These are phyloP conservation scores for Onychostruthus taczanowskii DNA, from an alignment of 2,113 vertebrate species.

Conservation along the genomic window DNA sequence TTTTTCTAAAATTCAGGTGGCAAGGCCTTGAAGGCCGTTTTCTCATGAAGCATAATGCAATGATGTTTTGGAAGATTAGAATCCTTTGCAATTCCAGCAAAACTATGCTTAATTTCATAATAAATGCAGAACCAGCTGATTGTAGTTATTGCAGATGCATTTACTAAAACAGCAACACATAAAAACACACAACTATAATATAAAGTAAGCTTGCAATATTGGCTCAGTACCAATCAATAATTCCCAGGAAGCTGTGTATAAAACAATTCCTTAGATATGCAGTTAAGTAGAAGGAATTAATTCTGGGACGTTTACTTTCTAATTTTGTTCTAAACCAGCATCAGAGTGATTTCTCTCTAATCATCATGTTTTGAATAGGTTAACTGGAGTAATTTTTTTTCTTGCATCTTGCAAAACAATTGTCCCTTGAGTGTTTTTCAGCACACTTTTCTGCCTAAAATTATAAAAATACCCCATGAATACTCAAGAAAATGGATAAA, in stretches of 20 bases:
- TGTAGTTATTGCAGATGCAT: not conserved
- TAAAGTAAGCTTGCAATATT: not conserved
- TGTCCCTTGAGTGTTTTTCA: not conserved
- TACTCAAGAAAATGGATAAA: not conserved
- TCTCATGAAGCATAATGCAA: not conserved
- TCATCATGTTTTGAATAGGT: not conserved
- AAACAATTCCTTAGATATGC: not conserved
- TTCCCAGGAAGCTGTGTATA: not conserved
- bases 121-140: not conserved
- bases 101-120: not conserved
- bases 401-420: not conserved
- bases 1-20: not conserved
- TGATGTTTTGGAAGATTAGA: not conserved
- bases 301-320: not conserved
- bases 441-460: not conserved
- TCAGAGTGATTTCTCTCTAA: not conserved
- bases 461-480: not conserved
- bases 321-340: not conserved
- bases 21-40: not conserved
- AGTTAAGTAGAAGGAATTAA: not conserved
- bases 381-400: not conserved
- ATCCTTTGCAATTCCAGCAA: not conserved
- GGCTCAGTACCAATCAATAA: not conserved
- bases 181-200: not conserved
- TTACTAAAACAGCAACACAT: not conserved